phyloP scores from a whole-genome alignment of 2,113 vertebrate genomes.

The Thinocorus orbignyianus region DNA sequence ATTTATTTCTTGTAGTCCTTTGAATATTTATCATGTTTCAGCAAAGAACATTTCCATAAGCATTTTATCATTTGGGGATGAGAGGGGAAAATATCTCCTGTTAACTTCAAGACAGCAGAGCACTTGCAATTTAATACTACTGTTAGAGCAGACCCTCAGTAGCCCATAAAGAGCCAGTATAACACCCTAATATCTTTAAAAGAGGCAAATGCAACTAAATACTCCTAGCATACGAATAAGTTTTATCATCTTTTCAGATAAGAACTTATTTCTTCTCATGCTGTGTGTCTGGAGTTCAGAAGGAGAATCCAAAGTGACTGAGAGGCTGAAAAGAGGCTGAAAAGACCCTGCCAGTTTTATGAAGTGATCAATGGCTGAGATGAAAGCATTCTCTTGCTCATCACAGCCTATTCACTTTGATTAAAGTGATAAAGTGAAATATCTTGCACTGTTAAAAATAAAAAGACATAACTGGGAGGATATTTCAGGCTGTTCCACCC shows the following conservation, averaged over 20 bases:
- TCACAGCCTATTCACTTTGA: background rate
- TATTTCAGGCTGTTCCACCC: background rate
- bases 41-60: background rate
- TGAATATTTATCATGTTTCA: background rate
- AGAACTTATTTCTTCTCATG: background rate
- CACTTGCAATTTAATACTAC: background rate
- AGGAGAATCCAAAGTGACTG: background rate
- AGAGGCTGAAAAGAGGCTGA: background rate
- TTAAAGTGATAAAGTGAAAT: constrained; percentile 14
- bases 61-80: fast-evolving
- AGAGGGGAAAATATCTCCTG: background rate
- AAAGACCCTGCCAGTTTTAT: background rate
- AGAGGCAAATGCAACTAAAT: background rate
- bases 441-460: background rate
- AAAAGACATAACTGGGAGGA: background rate
- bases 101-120: background rate
- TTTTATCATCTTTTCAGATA: background rate
- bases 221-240: background rate
- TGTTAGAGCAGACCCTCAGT: background rate
- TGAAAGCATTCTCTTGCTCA: background rate
- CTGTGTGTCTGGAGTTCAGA: background rate
- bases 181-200: background rate
- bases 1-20: background rate
- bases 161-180: background rate
- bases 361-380: background rate